Evolutionary conservation across 2,888 invertebrate genomes (phyloP), one percentile per base, ranked within the genome.

Genomic region (Flexamia atlantica): DNA sequence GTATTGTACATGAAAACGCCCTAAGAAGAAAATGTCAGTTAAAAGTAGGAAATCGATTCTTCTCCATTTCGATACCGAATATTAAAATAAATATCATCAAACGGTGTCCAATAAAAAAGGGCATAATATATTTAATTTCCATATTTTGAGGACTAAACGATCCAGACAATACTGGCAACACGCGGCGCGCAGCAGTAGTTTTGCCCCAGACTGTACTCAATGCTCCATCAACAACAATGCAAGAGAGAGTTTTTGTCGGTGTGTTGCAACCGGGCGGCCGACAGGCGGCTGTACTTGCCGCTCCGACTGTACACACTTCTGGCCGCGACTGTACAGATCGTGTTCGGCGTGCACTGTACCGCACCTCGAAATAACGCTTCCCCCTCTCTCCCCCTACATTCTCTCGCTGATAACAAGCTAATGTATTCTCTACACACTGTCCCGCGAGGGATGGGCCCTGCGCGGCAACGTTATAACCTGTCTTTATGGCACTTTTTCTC

Each of bases 381-480:
- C 79, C 79, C 57, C 12, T 36, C 32, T 57, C 79, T 57, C 23
- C 25, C 76, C 79, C 79, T 36, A 57, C 79, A 79, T 79, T 79
- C 79, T 57, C 79, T 53, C 32, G 20, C 57, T 53, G 79, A 79
- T 79, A 79, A 79, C 79, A 32, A 83, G 74, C 82, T 83, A 83
- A 83, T 83, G 82, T 83, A 83, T 83, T 83, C 82, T 83, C 74
- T 83, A 83, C 82, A 83, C 57, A 74, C 74, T 57, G 74, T 74
- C 28, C 74, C 46, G 25, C 42, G 74, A 40, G 20, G 28, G 72
- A 57, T 36, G 82, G 32, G 2, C 79, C 30, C 36, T 25, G 3
- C 32, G 20, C 28, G 32, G 17, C 68, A 5, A 32, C 36, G 32
- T 46, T 46, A 46, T 46, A 76, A 76, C 74, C 74, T 70, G 70